These are phyloP conservation scores for Oceanodroma leucorhoa DNA, from an alignment of 2,797 vertebrate genomes.

Conservation along the genomic window DNA sequence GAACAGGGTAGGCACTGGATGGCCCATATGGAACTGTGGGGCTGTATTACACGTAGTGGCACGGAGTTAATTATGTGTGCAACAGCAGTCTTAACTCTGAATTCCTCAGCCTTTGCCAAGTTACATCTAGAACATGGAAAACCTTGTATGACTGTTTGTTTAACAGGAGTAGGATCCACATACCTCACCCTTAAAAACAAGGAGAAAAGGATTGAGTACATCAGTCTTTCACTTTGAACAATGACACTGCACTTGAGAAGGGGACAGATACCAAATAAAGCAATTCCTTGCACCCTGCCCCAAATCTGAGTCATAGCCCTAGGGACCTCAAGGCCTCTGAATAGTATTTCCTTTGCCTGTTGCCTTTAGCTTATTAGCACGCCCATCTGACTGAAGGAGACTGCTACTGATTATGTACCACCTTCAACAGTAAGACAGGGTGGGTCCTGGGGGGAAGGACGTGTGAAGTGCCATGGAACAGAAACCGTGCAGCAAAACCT, in stretches of 20 bases:
- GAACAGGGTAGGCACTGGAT: not conserved
- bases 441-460: constrained; percentile 19
- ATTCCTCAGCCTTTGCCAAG: constrained; percentile 22
- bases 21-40: not conserved
- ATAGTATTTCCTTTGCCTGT: constrained; percentile 40
- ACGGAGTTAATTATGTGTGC: not conserved
- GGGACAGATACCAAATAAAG: constrained; percentile 47
- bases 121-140: constrained; percentile 6
- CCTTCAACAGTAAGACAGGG: not conserved
- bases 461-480: not conserved
- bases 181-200: not conserved
- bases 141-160: not conserved
- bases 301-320: constrained; percentile 48
- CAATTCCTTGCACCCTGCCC: constrained; percentile 39
- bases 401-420: not conserved
- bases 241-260: not conserved
- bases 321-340: constrained; percentile 9
- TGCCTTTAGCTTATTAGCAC: constrained; percentile 44
- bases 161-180: not conserved
- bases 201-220: not conserved
- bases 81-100: not conserved
- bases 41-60: not conserved
- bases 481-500: not conserved
- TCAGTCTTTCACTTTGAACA: not conserved
- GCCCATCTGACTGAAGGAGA: not conserved